These are phyloP conservation scores for Mormoops blainvillei DNA, from an alignment of 2,113 vertebrate species.

Conservation along the genomic window DNA sequence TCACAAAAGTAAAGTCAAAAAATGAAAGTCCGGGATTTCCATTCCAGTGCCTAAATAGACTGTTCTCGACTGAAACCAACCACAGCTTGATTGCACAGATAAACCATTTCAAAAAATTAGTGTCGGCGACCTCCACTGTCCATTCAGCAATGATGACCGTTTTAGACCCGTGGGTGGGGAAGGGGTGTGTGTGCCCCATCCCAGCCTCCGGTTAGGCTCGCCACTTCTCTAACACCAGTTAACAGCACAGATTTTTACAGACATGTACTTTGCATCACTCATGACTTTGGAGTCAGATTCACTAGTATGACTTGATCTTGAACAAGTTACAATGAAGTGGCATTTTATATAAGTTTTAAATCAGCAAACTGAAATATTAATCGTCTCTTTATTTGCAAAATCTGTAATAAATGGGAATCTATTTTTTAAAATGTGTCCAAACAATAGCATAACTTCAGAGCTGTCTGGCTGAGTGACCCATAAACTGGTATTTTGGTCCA, in stretches of 20 bases:
- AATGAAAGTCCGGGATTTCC: neutral
- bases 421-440: neutral
- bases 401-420: neutral
- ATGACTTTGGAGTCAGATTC: neutral
- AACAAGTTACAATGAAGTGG: neutral
- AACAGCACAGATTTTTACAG: neutral
- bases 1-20: neutral
- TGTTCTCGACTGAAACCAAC: neutral
- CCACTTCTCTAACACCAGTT: neutral
- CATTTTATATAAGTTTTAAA: neutral
- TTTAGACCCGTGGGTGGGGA: neutral
- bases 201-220: neutral
- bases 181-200: no score
- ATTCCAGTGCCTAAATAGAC: neutral
- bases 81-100: neutral
- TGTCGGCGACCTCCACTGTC: neutral
- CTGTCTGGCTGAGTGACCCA: neutral
- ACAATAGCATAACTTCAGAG: neutral
- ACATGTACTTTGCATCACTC: neutral
- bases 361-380: slow-evolving; percentile 10
- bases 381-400: slow-evolving; percentile 1
- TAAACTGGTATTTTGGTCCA: neutral
- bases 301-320: neutral
- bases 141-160: neutral
- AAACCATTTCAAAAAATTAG: neutral